Evolutionary conservation across 2,888 invertebrate species (phyloP), one percentile per base, ranked within the genome.

Genomic region (Amorpha juglandis): DNA sequence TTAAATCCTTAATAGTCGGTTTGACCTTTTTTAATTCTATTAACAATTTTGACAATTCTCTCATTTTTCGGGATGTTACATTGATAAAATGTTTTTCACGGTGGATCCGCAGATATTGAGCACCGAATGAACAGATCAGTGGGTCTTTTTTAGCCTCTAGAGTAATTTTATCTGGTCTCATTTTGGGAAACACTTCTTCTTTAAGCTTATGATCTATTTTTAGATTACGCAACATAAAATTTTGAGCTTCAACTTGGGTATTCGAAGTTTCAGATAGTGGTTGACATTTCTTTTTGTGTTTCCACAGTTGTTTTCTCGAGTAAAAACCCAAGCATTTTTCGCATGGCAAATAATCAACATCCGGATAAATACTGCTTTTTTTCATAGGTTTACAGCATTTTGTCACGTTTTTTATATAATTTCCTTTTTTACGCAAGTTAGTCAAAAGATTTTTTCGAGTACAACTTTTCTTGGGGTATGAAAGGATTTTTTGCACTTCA

Each of bases 81-180:
- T 68, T 72, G 16, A 69, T 62, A 64, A 71, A 72, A 68, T 74
- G 74, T 68, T 71, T 67, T 66, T 71, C 72, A 1, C 74, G 50
- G 50, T 72, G 74, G 42, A 52, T 68, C 51, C 42, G 8, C 12
- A 45, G 12, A 45, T 45, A 45, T 45, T 45, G 45, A 12, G 45
- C 45, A 11, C 45, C 45, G 12, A 45, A 45, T 12, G 45, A 6
- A 45, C 45, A 45, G 12, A 45, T 45, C 45, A 45, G 12, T 12
- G 12, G 8, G 45, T 45, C 45, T 45, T 12, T 45, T 45, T 45
- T 45, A 45, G 45, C 45, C 12, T 45, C 45, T 45, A 45, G 45
- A 11, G 45, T 8, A 8, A 45, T 45, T 45, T 45, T 45, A 45
- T 45, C 45, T 45, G 45, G 45, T 45, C 45, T 45, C 45, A 45